Evolutionary conservation across 1,140 invertebrate species (phyloP).

Genomic region (Drosophila obscura): DNA sequence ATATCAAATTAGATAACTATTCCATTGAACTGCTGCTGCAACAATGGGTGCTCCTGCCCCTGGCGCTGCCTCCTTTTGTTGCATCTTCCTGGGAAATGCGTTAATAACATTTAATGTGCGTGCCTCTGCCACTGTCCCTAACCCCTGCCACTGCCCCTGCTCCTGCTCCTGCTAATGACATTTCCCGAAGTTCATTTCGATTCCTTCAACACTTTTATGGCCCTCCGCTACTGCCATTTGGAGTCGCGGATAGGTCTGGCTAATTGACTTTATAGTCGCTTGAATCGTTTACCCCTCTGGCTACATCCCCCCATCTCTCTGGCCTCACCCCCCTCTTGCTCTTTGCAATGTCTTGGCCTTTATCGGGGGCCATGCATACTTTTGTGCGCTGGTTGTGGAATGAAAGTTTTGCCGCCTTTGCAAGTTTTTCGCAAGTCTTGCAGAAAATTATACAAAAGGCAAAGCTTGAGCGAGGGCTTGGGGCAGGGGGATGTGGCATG

Average conservation of each 20-base stretch:
- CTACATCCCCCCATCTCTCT: neutral
- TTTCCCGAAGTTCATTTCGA: conserved; percentile 71
- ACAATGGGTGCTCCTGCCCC: conserved; percentile 6
- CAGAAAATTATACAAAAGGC: conserved; percentile 80
- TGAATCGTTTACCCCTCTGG: conserved; percentile 43
- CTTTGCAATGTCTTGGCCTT: conserved; percentile 7
- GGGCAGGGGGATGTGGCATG: conserved; percentile 47
- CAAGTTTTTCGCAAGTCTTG: conserved; percentile 80
- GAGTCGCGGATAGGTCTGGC: conserved; percentile 32
- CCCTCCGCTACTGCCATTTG: conserved; percentile 2
- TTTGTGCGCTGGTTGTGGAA: conserved; percentile 44
- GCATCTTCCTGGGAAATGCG: conserved; percentile 33
- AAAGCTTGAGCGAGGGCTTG: conserved; percentile 31
- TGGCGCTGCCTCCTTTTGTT: too few relatives aligned
- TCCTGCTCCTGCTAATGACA: conserved; percentile 42
- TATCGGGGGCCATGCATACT: conserved; percentile 68
- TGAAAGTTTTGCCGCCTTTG: conserved; percentile 72
- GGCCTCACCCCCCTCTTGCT: neutral
- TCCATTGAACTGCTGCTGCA: conserved; percentile 59
- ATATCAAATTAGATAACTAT: conserved; percentile 76
- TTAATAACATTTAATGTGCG: conserved; percentile 80
- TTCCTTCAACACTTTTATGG: conserved; percentile 69
- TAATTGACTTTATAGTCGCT: conserved; percentile 73
- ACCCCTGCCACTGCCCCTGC: neutral
- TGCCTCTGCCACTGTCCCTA: neutral